Percentiles rank a stretch among this genome's conserved stretches.
phyloP scores from a whole-genome alignment of 2,797 vertebrate genomes.

The Hozukius guyotensis region DNA sequence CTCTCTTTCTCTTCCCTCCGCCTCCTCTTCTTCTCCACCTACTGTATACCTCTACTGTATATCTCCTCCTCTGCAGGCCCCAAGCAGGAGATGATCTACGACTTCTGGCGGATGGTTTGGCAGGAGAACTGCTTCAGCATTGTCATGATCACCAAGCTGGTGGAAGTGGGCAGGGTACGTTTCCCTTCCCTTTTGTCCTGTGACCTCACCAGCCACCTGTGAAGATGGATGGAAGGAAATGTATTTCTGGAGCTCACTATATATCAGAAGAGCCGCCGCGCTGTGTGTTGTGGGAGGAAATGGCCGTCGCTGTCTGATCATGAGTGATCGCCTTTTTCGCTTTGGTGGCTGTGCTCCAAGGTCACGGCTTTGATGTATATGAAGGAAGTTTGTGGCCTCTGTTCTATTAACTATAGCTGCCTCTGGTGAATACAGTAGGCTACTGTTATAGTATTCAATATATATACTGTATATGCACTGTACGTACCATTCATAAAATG shows the following conservation, averaged over 20 bases:
- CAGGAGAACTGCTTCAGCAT: constrained; percentile 98
- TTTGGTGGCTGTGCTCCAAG: constrained; percentile 55
- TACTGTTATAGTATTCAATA: not conserved
- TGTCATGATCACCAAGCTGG: constrained; percentile 98
- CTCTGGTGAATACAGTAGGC: not conserved
- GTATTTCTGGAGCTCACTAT: constrained; percentile 45
- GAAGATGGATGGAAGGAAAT: constrained; percentile 53
- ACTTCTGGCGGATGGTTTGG: constrained; percentile 99
- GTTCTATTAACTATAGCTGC: not conserved
- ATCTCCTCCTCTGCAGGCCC: constrained; percentile 84
- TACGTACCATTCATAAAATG: not conserved
- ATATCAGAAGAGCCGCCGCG: constrained; percentile 37
- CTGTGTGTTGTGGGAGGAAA: constrained; percentile 39
- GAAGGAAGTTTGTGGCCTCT: constrained; percentile 13
- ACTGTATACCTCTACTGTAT: constrained; percentile 11
- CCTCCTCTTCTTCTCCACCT: constrained; percentile 7
- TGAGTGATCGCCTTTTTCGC: constrained; percentile 58
- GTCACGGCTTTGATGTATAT: constrained; percentile 64
- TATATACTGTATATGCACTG: not conserved
- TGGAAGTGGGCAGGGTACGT: constrained; percentile 97
- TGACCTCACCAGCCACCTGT: constrained; percentile 43
- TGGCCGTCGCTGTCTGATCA: constrained; percentile 41
- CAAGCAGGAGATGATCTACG: constrained; percentile 97
- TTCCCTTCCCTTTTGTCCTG: constrained; percentile 41
- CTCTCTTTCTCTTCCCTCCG: constrained; percentile 14